Evolutionary conservation across 2,797 vertebrate genomes (phyloP), one percentile per base, ranked within the genome.

Genomic region (Melanotaenia parkinsoni): DNA sequence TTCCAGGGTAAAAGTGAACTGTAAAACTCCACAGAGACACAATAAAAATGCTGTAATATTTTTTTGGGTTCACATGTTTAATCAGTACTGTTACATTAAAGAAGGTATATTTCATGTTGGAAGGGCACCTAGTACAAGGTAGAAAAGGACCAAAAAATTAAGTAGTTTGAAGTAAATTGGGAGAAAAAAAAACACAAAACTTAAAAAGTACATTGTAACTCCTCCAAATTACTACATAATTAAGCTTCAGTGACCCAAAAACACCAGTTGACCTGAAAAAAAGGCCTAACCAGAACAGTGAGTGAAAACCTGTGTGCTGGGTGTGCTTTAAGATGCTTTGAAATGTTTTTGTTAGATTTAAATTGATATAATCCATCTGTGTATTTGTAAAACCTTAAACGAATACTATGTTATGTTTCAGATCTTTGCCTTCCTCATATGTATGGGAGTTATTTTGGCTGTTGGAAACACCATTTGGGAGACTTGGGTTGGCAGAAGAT

Each of bases 391-490:
- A 61, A 4, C 62, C 7, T 24, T 28, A 3, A 54, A 63, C 14
- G 30, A 54, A 7, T 63, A 24, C 6, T 20, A 3, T 63, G 45
- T 20, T 51, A 0, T 63, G n/a, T 86, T 70, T 37, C 87, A 98
- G 97, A 98, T 98, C 82, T 98, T 98, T 12, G 95, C 94, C 51
- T 96, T 98, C 82, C 94, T 98, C 73, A 92, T 97, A 51, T 97
- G 96, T 81, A 96, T 98, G 97, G 96, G 97, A 0, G 92, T 96
- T 66, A 95, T 98, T 88, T 84, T 98, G 91, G 96, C 96, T 54
- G 91, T 98, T 20, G 97, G 97, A 79, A 97, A 97, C 28, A 95
- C 95, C 1, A 92, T 97, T 71, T 98, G 97, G 97, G 97, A 98
- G 82, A 93, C 92, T 0, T 90, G 94, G 86, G 92, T 96, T 8